Base-by-base conservation (phyloP, 2,888 invertebrate genomes). In the Margaritifera margaritifera region DNA sequence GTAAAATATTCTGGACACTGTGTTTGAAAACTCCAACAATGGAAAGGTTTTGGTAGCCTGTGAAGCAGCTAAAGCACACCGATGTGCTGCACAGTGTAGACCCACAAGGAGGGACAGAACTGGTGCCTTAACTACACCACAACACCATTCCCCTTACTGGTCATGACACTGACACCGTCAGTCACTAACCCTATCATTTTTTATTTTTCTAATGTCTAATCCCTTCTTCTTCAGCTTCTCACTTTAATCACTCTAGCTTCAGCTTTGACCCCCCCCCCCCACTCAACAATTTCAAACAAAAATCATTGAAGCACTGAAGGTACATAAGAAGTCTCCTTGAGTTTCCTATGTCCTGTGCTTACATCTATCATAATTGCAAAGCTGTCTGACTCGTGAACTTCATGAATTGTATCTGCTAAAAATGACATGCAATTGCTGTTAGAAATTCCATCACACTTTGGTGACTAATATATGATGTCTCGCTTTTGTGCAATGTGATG, bases 161-260 rank as follows among this genome's bases (percentile, higher is more conserved):
- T 74, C 68, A 70, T 74, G 2, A 74, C 74, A 66, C 68, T 70
- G 19, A 71, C 74, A 53, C 71, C 74, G 24, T 71, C 74, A 22
- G 70, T 71, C 2, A 68, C 60, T 67, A 42, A 53, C 52, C 2
- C 69, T 64, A 64, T 51, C 22, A 19, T 64, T 67, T 31, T 62
- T 62, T 42, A 62, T 64, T 5, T 51, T 24, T 4, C 18, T 54
- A 6, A 69, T 69, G 22, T 58, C n/a, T n/a, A n/a, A n/a, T n/a
- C n/a, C n/a, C n/a, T n/a, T n/a, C n/a, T n/a, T n/a, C n/a, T n/a
- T n/a, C n/a, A n/a, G n/a, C n/a, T n/a, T n/a, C n/a, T n/a, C n/a
- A n/a, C n/a, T n/a, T n/a, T n/a, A n/a, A n/a, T n/a, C n/a, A n/a
- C n/a, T n/a, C n/a, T n/a, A n/a, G n/a, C n/a, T n/a, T n/a, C n/a